Base-by-base conservation (phyloP, 1,140 invertebrate genomes). In the Neodiprion pinetum region DNA sequence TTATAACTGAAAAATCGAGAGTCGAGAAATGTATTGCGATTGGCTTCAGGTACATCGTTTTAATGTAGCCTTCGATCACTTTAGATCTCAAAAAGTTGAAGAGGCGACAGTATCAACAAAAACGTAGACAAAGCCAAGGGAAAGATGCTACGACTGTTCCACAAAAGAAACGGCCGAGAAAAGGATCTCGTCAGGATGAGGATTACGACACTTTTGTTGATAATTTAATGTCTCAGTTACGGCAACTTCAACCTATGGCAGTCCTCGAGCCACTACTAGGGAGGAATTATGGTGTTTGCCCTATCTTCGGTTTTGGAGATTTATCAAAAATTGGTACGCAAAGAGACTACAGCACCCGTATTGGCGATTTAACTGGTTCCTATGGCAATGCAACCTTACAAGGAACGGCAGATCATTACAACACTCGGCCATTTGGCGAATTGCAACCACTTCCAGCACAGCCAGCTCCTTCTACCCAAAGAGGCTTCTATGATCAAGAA, bases 401-500 rank as follows among this genome's bases (percentile, higher is more conserved):
- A 3, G 93, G 91, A 78, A 88, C 92, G 72, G 91, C 91, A 5
- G 95, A 96, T 89, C 94, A 93, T 87, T 96, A 97, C 81, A 94
- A 93, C 78, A 95, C 94, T 1, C 91, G 94, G 85, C 95, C 95
- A 14, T 96, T 95, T 84, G 95, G 95, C 5, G 93, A 94, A 80
- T 88, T 93, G 14, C 91, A 94, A 80, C 93, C 94, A 0, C 82
- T 93, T 48, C 91, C 94, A 10, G 93, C 94, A 76, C 93, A 92
- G 82, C 90, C 92, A 72, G 90, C 92, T 65, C 86, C 91, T 17
- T 93, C 94, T 4, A 96, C 95, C n/a, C 95, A 96, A 81, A 90
- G 96, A 85, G 95, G 96, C 5, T 98, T 97, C 84, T 98, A 98
- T 80, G 95, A 96, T 88, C 95, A 97, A 90, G 96, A 98, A 88